These are phyloP conservation scores for Halocynthia roretzi DNA, from an alignment of 23 tunicate genomes.

Conservation along the genomic window DNA sequence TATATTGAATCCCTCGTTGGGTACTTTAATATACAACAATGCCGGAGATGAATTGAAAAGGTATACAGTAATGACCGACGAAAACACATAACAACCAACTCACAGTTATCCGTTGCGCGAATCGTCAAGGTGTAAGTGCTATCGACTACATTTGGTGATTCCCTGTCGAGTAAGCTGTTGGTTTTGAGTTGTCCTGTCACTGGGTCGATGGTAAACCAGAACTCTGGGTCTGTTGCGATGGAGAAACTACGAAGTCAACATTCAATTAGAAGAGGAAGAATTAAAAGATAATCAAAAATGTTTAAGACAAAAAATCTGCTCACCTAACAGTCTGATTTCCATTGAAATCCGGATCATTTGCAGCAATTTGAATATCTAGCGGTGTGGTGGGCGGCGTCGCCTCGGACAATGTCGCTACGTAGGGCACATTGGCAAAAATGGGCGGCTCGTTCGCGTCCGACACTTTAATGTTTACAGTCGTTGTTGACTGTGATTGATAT, in stretches of 20 bases:
- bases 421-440: conserved; percentile 40
- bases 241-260: not conserved
- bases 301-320: not conserved
- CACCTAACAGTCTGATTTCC: conserved; percentile 48
- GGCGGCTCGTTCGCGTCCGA: conserved; percentile 86
- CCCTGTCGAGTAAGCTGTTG: conserved; percentile 50
- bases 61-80: not conserved
- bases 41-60: not conserved
- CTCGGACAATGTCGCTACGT: conserved; percentile 1
- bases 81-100: not conserved
- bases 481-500: not conserved
- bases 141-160: conserved; percentile 33
- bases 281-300: not conserved
- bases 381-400: not conserved
- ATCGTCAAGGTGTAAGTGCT: conserved; percentile 36
- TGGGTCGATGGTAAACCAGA: conserved; percentile 52
- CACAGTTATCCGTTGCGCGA: conserved; percentile 56
- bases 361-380: conserved; percentile 21
- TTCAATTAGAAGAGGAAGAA: not conserved
- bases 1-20: too few relatives aligned
- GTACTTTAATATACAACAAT: not conserved
- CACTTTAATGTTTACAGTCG: conserved; percentile 26
- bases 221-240: conserved; percentile 15
- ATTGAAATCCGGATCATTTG: conserved; percentile 70
- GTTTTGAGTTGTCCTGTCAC: conserved; percentile 27